Conservation (phyloP, 92 coral and sea anemone species). For the Zoanthus sansibaricus region DNA sequence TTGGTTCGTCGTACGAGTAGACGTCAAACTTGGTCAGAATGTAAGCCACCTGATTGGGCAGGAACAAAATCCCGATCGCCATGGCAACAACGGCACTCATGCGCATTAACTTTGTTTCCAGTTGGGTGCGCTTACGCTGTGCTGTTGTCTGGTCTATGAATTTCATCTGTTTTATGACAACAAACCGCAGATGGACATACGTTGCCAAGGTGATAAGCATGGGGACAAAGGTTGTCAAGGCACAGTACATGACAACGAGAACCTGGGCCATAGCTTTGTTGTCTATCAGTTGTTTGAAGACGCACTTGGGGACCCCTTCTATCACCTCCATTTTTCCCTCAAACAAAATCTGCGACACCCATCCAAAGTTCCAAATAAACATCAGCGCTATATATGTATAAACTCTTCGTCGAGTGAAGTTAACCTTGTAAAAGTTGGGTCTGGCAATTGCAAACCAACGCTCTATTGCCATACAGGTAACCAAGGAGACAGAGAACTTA, state of each 20-base stretch:
- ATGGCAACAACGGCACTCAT: slow-evolving; percentile 32
- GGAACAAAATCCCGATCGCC: slow-evolving; percentile 23
- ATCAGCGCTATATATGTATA: neutral
- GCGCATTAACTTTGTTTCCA: slow-evolving; percentile 17
- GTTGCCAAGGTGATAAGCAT: slow-evolving; percentile 36
- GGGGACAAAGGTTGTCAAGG: slow-evolving; percentile 25
- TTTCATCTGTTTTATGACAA: neutral
- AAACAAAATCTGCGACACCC: slow-evolving; percentile 34
- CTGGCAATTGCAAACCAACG: slow-evolving; percentile 32
- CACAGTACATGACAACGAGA: slow-evolving; percentile 29
- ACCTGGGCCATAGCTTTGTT: slow-evolving; percentile 27
- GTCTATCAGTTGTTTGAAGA: slow-evolving; percentile 20
- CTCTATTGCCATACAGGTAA: slow-evolving; percentile 36
- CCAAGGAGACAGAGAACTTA: slow-evolving; percentile 23
- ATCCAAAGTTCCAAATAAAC: slow-evolving; percentile 34
- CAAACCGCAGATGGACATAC: slow-evolving; percentile 10
- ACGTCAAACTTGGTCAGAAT: slow-evolving; percentile 37
- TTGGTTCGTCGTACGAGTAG: slow-evolving; percentile 31
- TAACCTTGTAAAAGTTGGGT: slow-evolving; percentile 2
- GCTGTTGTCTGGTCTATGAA: neutral
- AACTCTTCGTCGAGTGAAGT: slow-evolving; percentile 7
- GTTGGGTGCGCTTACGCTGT: slow-evolving; percentile 6
- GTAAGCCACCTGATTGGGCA: slow-evolving; percentile 45
- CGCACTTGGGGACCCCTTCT: slow-evolving; percentile 18
- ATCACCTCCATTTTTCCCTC: slow-evolving; percentile 13